Base-by-base conservation (phyloP, 2,797 vertebrate genomes). In the Luscinia megarhynchos region DNA sequence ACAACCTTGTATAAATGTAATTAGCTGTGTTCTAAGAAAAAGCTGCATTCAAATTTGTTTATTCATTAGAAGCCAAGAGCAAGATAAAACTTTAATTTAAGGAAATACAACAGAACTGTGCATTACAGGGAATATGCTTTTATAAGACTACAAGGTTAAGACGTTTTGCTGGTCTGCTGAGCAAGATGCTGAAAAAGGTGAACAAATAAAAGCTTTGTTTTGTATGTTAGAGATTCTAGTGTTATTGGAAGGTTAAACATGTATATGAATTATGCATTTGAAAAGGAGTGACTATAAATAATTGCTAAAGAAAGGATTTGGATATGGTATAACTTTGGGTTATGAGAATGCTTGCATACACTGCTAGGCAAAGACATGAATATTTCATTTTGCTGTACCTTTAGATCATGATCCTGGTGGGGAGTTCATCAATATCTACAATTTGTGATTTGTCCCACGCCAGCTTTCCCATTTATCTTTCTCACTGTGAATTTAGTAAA, bases 31-130 rank as follows among this genome's bases (percentile, higher is more conserved):
- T 95, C 70, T 61, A 27, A 63, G 86, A 84, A 93, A 92, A 69
- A 68, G 27, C 55, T 81, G 38, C 64, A 59, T 94, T 94, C 41
- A 58, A 38, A 85, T 89, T 87, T 89, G 68, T 63, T 94, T 94
- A 89, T 87, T 92, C 58, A n/a, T 89, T 85, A 85, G 54, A 83
- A 94, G 46, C n/a, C 12, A 45, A 80, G 81, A 92, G 40, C 74
- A 80, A 89, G 51, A 75, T 92, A 85, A 93, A 94, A 91, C 50
- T 87, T 92, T 55, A 12, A 83, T 94, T 84, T 87, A 58, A 72
- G 89, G 68, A 87, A 91, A 87, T 77, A 10, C 21, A 74, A 11
- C 43, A 80, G 78, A 92, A 62, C 14, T 61, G n/a, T 54, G 64
- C 2, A 1, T 92, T 93, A 68, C 15, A 72, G 51, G 51, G 51